These are phyloP conservation scores for Corvus moneduloides DNA, from an alignment of 2,113 vertebrate genomes.

Conservation along the genomic window DNA sequence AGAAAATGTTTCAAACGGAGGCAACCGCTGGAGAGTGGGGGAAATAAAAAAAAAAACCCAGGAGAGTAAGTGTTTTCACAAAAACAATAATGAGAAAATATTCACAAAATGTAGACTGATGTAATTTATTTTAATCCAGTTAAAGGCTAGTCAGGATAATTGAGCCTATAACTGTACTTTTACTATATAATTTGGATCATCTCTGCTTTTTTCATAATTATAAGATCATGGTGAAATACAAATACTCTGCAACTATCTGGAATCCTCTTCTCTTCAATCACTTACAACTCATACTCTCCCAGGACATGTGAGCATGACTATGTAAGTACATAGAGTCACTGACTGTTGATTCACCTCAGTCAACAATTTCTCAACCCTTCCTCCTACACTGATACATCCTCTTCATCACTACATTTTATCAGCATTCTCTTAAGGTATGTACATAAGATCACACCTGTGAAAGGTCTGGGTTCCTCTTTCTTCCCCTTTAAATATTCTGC, in stretches of 20 bases:
- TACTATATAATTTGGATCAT: neutral
- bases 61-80: neutral
- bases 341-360: neutral
- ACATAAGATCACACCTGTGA: neutral
- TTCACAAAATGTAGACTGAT: neutral
- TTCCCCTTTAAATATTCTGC: neutral
- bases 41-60: neutral
- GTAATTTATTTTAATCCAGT: neutral
- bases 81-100: neutral
- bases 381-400: neutral
- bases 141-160: neutral
- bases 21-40: conserved; percentile 81
- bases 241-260: neutral
- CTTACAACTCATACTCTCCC: neutral
- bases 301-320: neutral
- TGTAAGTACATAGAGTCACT: neutral
- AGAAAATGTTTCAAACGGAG: conserved; percentile 99
- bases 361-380: neutral
- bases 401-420: neutral
- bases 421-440: neutral
- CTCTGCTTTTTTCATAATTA: neutral
- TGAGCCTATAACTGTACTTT: neutral
- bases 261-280: neutral
- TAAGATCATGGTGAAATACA: neutral
- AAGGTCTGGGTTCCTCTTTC: neutral